Conservation (phyloP, 2,888 invertebrate genomes). For the Eudemis profundana region DNA sequence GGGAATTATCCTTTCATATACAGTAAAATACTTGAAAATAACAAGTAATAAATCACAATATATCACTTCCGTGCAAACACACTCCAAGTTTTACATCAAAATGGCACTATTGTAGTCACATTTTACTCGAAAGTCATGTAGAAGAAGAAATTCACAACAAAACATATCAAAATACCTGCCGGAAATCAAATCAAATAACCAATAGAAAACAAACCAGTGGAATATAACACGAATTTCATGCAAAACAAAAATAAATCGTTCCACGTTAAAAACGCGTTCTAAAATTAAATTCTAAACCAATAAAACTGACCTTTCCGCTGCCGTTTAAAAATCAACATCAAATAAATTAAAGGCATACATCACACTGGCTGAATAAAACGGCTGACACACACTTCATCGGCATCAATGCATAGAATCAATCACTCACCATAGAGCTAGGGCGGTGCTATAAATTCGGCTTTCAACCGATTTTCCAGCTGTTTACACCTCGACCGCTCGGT, state of each 20-base stretch:
- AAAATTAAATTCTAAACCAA: slow-evolving; percentile 43
- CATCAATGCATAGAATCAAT: slow-evolving; percentile 66
- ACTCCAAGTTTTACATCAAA: too few relatives aligned
- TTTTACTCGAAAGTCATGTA: too few relatives aligned
- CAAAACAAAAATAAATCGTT: neutral
- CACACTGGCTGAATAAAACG: slow-evolving; percentile 39
- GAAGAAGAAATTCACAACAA: too few relatives aligned
- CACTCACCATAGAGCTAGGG: slow-evolving; percentile 58
- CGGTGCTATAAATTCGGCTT: slow-evolving; percentile 68
- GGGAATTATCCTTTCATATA: too few relatives aligned
- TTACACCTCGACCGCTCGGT: slow-evolving; percentile 69
- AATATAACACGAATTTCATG: neutral
- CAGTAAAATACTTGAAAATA: too few relatives aligned
- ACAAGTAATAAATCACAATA: too few relatives aligned
- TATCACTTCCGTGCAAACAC: too few relatives aligned
- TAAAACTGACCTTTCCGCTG: slow-evolving; percentile 34
- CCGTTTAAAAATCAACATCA: slow-evolving; percentile 37
- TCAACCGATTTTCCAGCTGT: slow-evolving; percentile 73
- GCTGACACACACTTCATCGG: slow-evolving; percentile 54
- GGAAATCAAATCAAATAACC: neutral
- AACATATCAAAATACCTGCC: too few relatives aligned
- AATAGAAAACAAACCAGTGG: neutral
- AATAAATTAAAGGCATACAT: slow-evolving; percentile 48
- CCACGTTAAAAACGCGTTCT: slow-evolving; percentile 24
- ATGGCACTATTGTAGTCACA: too few relatives aligned